Evolutionary conservation across 92 coral and sea anemone species (phyloP).

Genomic region (Epizoanthus stellaris): DNA sequence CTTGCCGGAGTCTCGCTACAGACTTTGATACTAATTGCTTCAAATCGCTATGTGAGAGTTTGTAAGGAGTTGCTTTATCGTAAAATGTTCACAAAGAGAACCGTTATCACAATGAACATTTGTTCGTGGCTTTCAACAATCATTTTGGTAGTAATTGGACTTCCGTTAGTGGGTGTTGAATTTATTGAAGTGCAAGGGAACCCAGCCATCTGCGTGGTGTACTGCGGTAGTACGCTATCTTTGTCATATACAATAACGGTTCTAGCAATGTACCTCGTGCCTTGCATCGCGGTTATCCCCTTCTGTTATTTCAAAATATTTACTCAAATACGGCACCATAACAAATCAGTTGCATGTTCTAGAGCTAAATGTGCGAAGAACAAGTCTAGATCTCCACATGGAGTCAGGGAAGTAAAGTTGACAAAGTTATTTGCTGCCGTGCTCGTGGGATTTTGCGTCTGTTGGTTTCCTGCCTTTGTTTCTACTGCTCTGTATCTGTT

Average conservation of each 20-base stretch:
- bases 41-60: not conserved
- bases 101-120: not conserved
- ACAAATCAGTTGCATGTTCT: not conserved
- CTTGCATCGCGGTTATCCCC: conserved; percentile 2
- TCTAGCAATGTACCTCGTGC: conserved; percentile 5
- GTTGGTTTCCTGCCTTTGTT: conserved; percentile 22
- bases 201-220: conserved; percentile 8
- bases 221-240: not conserved
- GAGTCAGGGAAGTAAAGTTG: conserved; percentile 1
- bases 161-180: conserved; percentile 17
- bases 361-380: not conserved
- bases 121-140: not conserved
- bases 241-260: not conserved
- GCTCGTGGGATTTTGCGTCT: not conserved
- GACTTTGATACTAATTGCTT: not conserved
- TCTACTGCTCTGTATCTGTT: conserved; percentile 12
- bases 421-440: conserved; percentile 12
- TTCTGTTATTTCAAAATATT: not conserved
- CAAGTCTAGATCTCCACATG: not conserved
- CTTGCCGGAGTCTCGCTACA: conserved; percentile 10
- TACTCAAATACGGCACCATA: not conserved
- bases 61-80: conserved; percentile 1
- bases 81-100: not conserved
- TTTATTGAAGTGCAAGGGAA: conserved; percentile 15
- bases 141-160: not conserved